Base-by-base conservation (phyloP, 2,888 invertebrate species). In the Eristalis pertinax region DNA sequence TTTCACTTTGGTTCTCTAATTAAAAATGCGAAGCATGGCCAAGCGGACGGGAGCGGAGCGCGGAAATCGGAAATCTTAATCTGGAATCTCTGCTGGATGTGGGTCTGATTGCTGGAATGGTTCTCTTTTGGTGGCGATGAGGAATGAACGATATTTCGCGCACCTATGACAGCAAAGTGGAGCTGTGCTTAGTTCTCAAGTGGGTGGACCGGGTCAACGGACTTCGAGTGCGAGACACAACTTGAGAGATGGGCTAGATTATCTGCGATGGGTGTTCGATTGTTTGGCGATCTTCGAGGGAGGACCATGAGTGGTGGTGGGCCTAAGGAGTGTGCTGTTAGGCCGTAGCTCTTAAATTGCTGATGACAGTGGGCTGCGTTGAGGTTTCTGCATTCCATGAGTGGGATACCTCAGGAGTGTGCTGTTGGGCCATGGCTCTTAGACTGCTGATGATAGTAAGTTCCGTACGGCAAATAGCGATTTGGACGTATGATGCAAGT, bases 1-100 rank as follows among this genome's bases (percentile, higher is more conserved):
- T 85, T 85, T 76, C 41, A 69, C 15, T 65, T 75, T 60, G 74
- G 26, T 65, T 78, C 56, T 67, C 69, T 68, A 77, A 81, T 81
- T 81, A 75, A 79, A 84, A 67, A 74, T 35, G 69, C 65, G 74
- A 76, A 63, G 19, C 19, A 50, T 5, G 50, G 19, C 19, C 50
- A 80, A 56, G 62, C 26, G 60, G 38, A 60, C 7, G 19, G 15
- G 26, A 3, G 24, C 4, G 50, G 60, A 41, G 24, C 24, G 13
- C 60, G 11, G 60, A 29, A 60, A 60, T 56, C 56, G n/a, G 56
- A 22, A 56, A 56, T 60, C 60, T 60, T 5, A 3, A 26, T 29
- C 60, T 60, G 60, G 50, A 19, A 50, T 50, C 50, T n/a, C 50
- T 19, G 19, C 50, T 50, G 50, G 50, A 50, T 50, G 50, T 50